These are phyloP conservation scores for Rhaphigaster nebulosa DNA, from an alignment of 2,888 invertebrate genomes.

Conservation along the genomic window DNA sequence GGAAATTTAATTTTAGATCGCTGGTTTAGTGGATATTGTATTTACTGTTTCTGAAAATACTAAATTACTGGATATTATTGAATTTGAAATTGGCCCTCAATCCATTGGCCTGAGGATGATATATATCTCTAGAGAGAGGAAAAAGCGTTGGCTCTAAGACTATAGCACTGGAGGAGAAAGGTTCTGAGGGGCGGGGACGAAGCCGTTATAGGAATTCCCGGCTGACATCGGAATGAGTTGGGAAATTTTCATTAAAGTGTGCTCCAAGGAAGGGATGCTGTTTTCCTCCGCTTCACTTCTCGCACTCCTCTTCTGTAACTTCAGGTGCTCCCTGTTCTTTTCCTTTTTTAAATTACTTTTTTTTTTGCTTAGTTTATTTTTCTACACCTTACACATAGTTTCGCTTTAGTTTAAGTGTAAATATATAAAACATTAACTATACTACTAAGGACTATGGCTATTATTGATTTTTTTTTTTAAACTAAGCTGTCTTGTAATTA, in stretches of 20 bases:
- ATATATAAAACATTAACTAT: background rate
- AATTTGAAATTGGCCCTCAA: background rate
- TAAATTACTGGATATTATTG: background rate
- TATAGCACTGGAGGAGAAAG: background rate
- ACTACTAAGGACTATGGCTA: too few relatives aligned
- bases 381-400: background rate
- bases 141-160: conserved; percentile 8
- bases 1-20: background rate
- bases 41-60: background rate
- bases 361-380: background rate
- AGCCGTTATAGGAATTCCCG: conserved; percentile 57
- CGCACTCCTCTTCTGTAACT: conserved; percentile 22
- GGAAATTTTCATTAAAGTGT: conserved; percentile 59
- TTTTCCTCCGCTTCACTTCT: conserved; percentile 46
- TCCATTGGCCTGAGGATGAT: background rate
- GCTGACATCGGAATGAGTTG: conserved; percentile 57
- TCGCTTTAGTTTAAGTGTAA: background rate
- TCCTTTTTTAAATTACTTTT: background rate
- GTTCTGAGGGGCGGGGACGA: background rate
- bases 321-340: background rate
- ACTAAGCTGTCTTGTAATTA: too few relatives aligned
- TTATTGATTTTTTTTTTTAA: too few relatives aligned
- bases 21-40: background rate
- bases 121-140: background rate
- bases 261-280: conserved; percentile 37